Evolutionary conservation across 2,888 invertebrate genomes (phyloP), one percentile per base, ranked within the genome.

Genomic region (Hydrotaea diabolus): DNA sequence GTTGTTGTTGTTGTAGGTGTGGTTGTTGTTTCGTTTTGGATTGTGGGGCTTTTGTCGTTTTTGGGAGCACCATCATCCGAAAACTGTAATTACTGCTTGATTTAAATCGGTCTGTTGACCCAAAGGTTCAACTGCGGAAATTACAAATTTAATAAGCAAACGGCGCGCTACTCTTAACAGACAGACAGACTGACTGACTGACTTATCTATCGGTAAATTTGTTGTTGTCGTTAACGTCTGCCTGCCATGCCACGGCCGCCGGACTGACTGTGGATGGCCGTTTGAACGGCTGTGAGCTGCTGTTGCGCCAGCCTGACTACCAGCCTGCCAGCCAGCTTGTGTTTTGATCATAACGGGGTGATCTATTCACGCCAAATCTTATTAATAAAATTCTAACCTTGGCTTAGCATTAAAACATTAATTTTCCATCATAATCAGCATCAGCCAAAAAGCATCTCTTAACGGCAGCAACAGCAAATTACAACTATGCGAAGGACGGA

Each of bases 31-130:
- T n/a, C n/a, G n/a, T n/a, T n/a, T n/a, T n/a, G n/a, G n/a, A n/a
- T n/a, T n/a, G n/a, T n/a, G n/a, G 49, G 13, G 57, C 49, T 53
- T 78, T 59, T 26, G 49, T 74, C 73, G n/a, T 75, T 85, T 49
- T 83, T 80, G 53, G 79, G 73, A 78, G 78, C 83, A 74, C 66
- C 64, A 75, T 19, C 72, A 64, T 76, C 46, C 39, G 77, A 31
- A 80, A 79, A 80, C 82, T 82, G 73, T 90, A 90, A 90, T 91
- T 91, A 90, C 88, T 87, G 87, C 85, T 88, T 91, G 90, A 91
- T 91, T 91, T 90, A 90, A 90, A 91, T 90, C 90, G 89, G 88
- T 89, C 89, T 88, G 88, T 88, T 91, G 90, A 91, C 91, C 90
- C 87, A 89, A 90, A 88, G 90, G 90, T 90, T 90, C 90, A 91